Evolutionary conservation across 2,113 vertebrate genomes (phyloP).

Genomic region (Scopus umbretta): DNA sequence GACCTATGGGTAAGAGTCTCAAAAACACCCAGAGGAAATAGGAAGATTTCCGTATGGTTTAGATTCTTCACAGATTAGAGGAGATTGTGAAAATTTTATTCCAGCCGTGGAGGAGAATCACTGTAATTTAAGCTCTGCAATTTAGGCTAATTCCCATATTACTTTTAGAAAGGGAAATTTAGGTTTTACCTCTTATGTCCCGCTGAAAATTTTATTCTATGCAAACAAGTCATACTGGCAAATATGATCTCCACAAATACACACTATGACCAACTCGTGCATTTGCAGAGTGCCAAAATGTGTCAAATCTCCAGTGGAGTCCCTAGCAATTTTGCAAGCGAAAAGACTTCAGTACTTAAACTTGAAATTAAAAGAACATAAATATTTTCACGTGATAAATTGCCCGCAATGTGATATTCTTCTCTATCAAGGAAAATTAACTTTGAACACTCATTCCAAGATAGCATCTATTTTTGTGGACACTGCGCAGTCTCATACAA

Average conservation of each 20-base stretch:
- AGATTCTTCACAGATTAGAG: conserved; percentile 35
- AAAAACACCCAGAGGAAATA: conserved; percentile 17
- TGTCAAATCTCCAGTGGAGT: background rate
- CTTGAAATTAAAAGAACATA: background rate
- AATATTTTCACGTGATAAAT: background rate
- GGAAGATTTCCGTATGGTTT: conserved; percentile 42
- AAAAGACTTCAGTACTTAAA: background rate
- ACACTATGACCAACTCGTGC: accelerated
- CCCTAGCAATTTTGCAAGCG: background rate
- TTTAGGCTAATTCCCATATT: conserved; percentile 8
- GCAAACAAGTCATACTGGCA: background rate
- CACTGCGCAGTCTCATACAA: background rate
- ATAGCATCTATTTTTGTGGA: background rate
- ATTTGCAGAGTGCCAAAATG: background rate
- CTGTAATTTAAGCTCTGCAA: conserved; percentile 25
- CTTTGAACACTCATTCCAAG: background rate
- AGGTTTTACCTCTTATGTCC: background rate
- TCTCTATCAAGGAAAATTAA: background rate
- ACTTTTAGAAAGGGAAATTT: conserved; percentile 28
- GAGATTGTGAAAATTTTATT: conserved; percentile 33
- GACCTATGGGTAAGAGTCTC: background rate
- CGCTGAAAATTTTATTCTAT: background rate
- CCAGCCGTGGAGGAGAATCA: conserved; percentile 16
- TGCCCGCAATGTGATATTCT: background rate
- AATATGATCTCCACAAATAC: background rate